Percentiles rank a stretch among this genome's conserved stretches.
phyloP scores from a whole-genome alignment of 2,888 invertebrate genomes.

The Volucella inflata region DNA sequence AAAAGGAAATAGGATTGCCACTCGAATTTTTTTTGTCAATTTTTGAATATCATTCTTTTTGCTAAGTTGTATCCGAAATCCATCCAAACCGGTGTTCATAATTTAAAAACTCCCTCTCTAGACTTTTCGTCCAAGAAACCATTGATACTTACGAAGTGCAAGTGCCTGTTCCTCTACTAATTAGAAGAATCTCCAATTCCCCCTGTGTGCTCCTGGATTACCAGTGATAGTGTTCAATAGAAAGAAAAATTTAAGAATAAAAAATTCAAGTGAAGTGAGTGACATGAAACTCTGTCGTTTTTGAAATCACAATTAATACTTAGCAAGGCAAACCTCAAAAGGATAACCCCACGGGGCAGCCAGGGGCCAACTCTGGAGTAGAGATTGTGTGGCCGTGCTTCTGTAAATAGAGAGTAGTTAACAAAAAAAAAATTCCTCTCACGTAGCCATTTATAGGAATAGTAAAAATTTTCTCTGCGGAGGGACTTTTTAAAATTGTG shows the following conservation, averaged over 20 bases:
- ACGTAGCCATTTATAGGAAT: slow-evolving; percentile 22
- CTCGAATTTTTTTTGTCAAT: slow-evolving; percentile 18
- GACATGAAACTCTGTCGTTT: slow-evolving; percentile 18
- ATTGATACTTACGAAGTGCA: too few relatives aligned
- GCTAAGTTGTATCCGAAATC: slow-evolving; percentile 23
- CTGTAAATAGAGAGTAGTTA: neutral
- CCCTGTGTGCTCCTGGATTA: slow-evolving; percentile 64
- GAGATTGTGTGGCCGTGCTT: neutral
- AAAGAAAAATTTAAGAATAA: neutral
- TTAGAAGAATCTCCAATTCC: slow-evolving; percentile 12
- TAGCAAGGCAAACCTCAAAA: slow-evolving; percentile 16
- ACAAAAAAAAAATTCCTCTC: slow-evolving; percentile 24
- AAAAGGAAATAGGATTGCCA: slow-evolving; percentile 15
- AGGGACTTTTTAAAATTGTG: slow-evolving; percentile 12
- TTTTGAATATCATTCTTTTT: neutral
- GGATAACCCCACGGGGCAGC: slow-evolving; percentile 23
- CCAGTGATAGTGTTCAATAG: slow-evolving; percentile 65
- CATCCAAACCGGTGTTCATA: slow-evolving; percentile 42
- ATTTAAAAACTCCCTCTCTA: too few relatives aligned
- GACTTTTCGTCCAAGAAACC: too few relatives aligned
- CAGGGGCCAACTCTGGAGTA: neutral
- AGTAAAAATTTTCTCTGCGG: slow-evolving; percentile 17
- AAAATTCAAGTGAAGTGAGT: slow-evolving; percentile 19
- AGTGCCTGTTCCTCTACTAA: slow-evolving; percentile 15
- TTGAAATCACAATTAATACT: slow-evolving; percentile 40